Conservation (phyloP, 2,888 invertebrate species). For the Pyrochroa serraticornis region DNA sequence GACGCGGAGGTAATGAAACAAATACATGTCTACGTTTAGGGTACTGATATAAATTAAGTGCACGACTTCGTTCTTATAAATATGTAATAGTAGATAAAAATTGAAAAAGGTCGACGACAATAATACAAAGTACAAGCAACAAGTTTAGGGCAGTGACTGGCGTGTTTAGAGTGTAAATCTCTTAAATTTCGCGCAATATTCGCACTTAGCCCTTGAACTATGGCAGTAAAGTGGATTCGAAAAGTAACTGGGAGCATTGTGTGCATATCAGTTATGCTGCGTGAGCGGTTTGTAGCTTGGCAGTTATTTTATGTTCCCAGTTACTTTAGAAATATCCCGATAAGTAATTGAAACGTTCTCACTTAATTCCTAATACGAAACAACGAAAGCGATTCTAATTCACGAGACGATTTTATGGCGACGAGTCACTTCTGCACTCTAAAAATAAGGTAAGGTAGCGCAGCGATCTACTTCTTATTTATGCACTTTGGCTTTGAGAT, state of each 20-base stretch:
- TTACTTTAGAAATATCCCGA: slow-evolving; percentile 10
- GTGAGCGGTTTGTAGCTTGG: slow-evolving; percentile 7
- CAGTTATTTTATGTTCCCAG: slow-evolving; percentile 6
- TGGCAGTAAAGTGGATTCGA: no score
- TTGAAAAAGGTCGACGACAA: slow-evolving; percentile 26
- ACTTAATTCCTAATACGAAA: neutral
- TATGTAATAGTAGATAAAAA: slow-evolving; percentile 20
- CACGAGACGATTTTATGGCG: no score
- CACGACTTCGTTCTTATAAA: slow-evolving; percentile 29
- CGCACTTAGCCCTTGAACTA: neutral
- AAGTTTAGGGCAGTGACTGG: slow-evolving; percentile 25
- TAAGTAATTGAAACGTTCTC: slow-evolving; percentile 8
- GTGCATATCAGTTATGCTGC: neutral
- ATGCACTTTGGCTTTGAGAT: slow-evolving; percentile 46
- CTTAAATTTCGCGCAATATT: slow-evolving; percentile 13
- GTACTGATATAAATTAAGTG: slow-evolving; percentile 34
- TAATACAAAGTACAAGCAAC: slow-evolving; percentile 36
- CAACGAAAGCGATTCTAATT: neutral
- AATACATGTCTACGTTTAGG: slow-evolving; percentile 34
- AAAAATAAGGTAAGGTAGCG: slow-evolving; percentile 48
- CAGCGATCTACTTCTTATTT: slow-evolving; percentile 39
- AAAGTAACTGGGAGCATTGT: no score
- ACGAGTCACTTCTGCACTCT: no score
- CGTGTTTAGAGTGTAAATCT: slow-evolving; percentile 9
- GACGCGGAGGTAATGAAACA: slow-evolving; percentile 50